A percentile compares a stretch with the other conserved stretches of the same genome.
These are phyloP conservation scores for Halyomorpha halys DNA, from an alignment of 1,140 invertebrate species.

Conservation along the genomic window DNA sequence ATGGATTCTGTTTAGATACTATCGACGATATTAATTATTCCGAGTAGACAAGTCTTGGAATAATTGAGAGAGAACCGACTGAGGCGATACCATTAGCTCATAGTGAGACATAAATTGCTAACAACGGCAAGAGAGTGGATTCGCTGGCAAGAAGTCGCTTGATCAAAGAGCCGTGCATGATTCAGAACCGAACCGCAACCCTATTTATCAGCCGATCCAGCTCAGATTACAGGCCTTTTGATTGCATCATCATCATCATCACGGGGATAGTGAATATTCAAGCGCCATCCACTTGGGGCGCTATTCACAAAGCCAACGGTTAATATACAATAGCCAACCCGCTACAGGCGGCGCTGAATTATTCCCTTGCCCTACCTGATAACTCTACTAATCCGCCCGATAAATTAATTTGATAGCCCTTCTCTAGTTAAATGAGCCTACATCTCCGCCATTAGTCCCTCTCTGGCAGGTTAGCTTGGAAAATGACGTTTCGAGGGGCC, in stretches of 20 bases:
- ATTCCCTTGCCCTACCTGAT: neutral
- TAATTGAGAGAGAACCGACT: no score
- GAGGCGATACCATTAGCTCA: no score
- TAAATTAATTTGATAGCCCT: constrained; percentile 12
- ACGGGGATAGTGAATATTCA: neutral
- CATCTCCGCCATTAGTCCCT: neutral
- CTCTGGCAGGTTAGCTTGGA: neutral
- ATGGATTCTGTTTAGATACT: no score
- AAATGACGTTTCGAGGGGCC: neutral
- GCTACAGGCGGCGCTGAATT: neutral
- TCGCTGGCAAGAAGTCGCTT: neutral
- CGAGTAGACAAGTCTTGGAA: no score
- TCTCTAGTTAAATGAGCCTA: neutral
- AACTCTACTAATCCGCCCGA: neutral
- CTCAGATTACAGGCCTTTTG: constrained; percentile 12
- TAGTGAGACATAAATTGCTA: no score
- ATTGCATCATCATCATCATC: constrained; percentile 16
- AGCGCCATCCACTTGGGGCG: neutral
- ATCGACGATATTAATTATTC: no score
- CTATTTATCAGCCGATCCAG: constrained; percentile 15
- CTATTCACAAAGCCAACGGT: constrained; percentile 8
- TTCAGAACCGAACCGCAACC: constrained; percentile 3
- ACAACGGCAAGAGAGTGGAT: no score
- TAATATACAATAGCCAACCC: neutral
- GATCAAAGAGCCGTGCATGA: neutral